phyloP scores from a whole-genome alignment of 2,888 invertebrate species.

The Macrophya alboannulata region DNA sequence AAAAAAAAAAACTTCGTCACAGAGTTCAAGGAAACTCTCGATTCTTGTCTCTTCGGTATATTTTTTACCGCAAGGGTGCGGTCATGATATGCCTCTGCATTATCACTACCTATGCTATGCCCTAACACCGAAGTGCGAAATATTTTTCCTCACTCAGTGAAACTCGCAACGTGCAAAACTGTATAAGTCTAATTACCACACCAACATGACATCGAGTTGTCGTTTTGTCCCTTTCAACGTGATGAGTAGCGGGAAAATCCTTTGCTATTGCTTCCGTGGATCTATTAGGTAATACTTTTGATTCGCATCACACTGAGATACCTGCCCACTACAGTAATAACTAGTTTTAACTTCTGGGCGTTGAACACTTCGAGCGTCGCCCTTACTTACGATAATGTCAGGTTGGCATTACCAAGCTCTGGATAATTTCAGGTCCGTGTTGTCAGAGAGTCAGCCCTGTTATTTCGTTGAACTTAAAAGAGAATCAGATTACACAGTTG shows the following conservation, averaged over 20 bases:
- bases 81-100: background rate
- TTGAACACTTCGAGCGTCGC: conserved; percentile 62
- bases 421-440: conserved; percentile 63
- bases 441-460: conserved; percentile 60
- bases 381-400: conserved; percentile 62
- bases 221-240: background rate
- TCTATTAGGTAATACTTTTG: conserved; percentile 41
- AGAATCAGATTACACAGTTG: conserved; percentile 62
- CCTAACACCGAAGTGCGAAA: too few species aligned
- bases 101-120: conserved; percentile 9
- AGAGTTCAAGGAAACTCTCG: conserved; percentile 54
- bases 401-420: conserved; percentile 62
- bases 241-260: background rate
- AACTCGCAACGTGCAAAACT: background rate
- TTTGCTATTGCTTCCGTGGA: background rate
- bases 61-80: conserved; percentile 8
- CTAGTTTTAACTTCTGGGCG: conserved; percentile 64
- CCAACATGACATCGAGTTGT: background rate
- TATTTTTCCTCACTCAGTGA: background rate
- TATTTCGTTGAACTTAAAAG: conserved; percentile 64
- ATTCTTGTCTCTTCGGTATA: background rate
- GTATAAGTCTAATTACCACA: background rate
- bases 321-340: conserved; percentile 63
- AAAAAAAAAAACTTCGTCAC: background rate
- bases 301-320: conserved; percentile 38